Evolutionary conservation across 2,888 invertebrate species (phyloP), one percentile per base, ranked within the genome.

Genomic region (Rambutsinella grinnellia): DNA sequence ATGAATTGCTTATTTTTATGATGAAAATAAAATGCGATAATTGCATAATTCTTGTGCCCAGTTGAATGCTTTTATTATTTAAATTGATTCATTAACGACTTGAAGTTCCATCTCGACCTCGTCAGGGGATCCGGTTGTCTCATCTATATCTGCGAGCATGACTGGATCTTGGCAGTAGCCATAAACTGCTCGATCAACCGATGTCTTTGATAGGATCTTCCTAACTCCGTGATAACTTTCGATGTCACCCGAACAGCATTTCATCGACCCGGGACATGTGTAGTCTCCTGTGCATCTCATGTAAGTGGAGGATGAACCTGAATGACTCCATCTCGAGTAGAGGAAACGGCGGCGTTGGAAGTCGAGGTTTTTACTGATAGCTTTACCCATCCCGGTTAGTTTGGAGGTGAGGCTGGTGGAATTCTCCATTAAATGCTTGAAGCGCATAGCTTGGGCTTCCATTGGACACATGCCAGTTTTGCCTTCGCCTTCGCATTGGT

Each of bases 121-220:
- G n/a, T n/a, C n/a, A n/a, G n/a, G n/a, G n/a, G n/a, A n/a, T n/a
- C n/a, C n/a, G n/a, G n/a, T n/a, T n/a, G n/a, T n/a, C n/a, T 67
- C 47, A 15, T 24, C 46, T 44, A 56, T 56, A 2, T n/a, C 21
- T 8, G n/a, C 49, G 3, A 23, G 15, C n/a, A 56, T 24, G 28
- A 74, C 70, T 0, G 76, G 74, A 1, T 79, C 79, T 74, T 74
- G 74, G 57, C 79, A 79, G 26, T 79, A 79, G 0, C 79, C 79
- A 58, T 77, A 71, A 15, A 76, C 60, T 28, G 71, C 68, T 26
- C 47, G 26, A 49, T 68, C 57, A 8, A 24, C 2, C 13, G 58
- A 54, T 19, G 51, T 17, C 3, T 58, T 65, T 6, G 65, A 58
- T 8, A 70, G 56, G 17, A 61, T 61, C 19, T 70, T 70, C 21